Evolutionary conservation across 2,797 vertebrate species (phyloP), one percentile per base, ranked within the genome.

Genomic region (Gouania willdenowi): DNA sequence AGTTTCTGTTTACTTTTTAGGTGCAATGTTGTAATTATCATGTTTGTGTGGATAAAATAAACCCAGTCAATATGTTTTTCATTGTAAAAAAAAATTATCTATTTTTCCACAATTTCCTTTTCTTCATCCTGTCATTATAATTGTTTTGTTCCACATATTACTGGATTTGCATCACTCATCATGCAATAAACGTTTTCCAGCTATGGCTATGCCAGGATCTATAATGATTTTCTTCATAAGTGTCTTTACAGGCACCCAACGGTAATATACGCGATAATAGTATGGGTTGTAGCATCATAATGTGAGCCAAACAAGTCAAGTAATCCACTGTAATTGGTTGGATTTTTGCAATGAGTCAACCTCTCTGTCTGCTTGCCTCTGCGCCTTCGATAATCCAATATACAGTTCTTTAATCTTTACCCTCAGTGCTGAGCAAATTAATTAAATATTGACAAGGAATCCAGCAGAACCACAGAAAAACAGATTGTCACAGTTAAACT

Each of bases 401-500:
- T 84, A 74, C 71, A 77, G 81, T 84, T 78, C 79, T 82, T 86
- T 87, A 84, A 87, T 88, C 80, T 87, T 82, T 79, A 79, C 78
- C 75, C 77, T 82, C 71, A 80, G 72, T 66, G 53, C 82, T 78
- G 72, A 69, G 75, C 76, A 83, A 83, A 88, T 87, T 85, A 87
- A 87, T 87, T 86, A 82, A 87, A 87, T 87, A 88, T 87, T 87
- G 82, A 86, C 81, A 81, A 77, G 83, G 68, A 87, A 85, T 84
- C 76, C 71, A 42, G 63, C 53, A 6, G 79, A 83, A 79, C 75
- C 83, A 82, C 77, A 67, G 78, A 81, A 82, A 84, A 86, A 83
- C 80, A 80, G 75, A 77, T 75, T 82, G 82, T 86, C 83, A 80
- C 81, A 74, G 77, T 72, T 85, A 83, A 88, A 86, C 79, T 78